phyloP scores from a whole-genome alignment of 1,140 invertebrate species.

The Chironomus striatipennis region DNA sequence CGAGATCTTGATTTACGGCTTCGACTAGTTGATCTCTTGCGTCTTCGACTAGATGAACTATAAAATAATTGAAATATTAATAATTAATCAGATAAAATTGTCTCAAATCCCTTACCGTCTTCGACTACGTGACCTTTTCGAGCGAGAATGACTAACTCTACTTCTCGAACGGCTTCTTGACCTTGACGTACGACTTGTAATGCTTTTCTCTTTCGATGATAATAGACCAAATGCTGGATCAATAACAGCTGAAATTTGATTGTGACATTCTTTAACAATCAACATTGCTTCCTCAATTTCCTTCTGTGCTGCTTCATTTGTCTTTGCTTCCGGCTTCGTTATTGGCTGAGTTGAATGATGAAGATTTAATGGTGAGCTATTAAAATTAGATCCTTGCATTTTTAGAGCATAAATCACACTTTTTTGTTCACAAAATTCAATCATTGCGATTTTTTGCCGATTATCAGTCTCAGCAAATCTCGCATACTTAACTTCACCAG shows the following conservation, averaged over 20 bases:
- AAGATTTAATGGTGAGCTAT: conserved; percentile 56
- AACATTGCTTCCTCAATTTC: conserved; percentile 98
- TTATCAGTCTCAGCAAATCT: conserved; percentile 79
- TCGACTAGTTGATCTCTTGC: conserved; percentile 34
- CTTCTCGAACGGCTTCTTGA: conserved; percentile 48
- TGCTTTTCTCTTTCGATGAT: conserved; percentile 62
- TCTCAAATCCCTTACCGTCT: conserved; percentile 38
- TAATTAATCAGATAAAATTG: conserved; percentile 26
- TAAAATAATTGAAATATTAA: not conserved
- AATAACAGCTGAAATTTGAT: conserved; percentile 84
- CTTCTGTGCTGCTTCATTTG: conserved; percentile 85
- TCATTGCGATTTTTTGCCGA: conserved; percentile 66
- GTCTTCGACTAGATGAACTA: conserved; percentile 24
- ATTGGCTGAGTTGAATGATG: conserved; percentile 87
- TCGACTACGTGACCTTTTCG: conserved; percentile 47
- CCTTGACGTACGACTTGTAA: conserved; percentile 42
- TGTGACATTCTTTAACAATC: conserved; percentile 89
- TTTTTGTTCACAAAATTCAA: conserved; percentile 91
- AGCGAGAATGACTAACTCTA: conserved; percentile 53
- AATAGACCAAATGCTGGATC: conserved; percentile 80
- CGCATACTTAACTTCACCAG: conserved; percentile 93
- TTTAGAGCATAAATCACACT: conserved; percentile 81
- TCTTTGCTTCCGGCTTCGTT: conserved; percentile 86
- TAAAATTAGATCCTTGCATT: conserved; percentile 68
- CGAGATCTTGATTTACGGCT: conserved; percentile 43